Evolutionary conservation across 2,888 invertebrate species (phyloP), one percentile per base, ranked within the genome.

Genomic region (Microctonus aethiopoides): DNA sequence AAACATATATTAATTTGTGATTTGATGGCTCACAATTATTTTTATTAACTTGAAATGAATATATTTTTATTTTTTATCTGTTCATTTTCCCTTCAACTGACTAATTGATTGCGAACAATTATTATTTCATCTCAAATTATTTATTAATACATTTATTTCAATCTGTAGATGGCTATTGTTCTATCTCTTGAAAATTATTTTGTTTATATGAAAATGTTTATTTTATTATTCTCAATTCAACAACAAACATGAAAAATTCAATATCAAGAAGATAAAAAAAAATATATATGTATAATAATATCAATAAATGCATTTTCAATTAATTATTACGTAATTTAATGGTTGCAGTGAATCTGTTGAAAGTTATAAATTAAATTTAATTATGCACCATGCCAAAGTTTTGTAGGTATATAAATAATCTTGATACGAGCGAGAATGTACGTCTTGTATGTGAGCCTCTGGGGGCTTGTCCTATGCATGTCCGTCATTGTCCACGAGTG

Each of bases 121-220:
- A 34, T 57, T 16, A 57, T n/a, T 57, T 34, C 32, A 29, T 20
- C 32, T 34, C 57, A n/a, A 56, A 26, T n/a, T 57, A 57, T 32
- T 6, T 5, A 29, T 57, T 29, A 29, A n/a, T 57, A 29, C 52
- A 54, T 64, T 68, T 67, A 67, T 71, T 46, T 72, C 70, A 72
- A 72, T 71, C 73, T 71, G 71, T 76, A 16, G 73, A 70, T 69
- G 72, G 74, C 70, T 73, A 74, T 76, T 75, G 63, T 73, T 76
- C 75, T 74, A 75, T 77, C 74, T 76, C 76, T 75, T 72, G 71
- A 73, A 72, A 76, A 46, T 46, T 20, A 16, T 56, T 56, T 22
- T 56, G 24, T 56, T 26, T 5, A 3, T 13, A 56, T 29, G n/a
- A 56, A 11, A 26, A 56, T 29, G 22, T n/a, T 6, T 6, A 26